phyloP scores from a whole-genome alignment of 2,797 vertebrate species.

The Megaceryle alcyon region DNA sequence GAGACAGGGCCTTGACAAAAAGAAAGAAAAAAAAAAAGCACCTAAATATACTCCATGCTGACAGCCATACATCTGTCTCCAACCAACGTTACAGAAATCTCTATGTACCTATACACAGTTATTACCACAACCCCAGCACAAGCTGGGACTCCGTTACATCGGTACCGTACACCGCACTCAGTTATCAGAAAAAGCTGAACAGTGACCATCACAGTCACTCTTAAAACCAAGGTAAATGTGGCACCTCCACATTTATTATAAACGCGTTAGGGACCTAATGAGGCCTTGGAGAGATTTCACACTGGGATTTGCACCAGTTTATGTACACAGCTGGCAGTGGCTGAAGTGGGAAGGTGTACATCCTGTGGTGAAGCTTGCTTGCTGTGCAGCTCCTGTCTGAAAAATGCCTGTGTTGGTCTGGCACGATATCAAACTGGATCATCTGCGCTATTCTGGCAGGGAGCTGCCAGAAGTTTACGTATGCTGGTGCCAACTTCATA shows the following conservation, averaged over 20 bases:
- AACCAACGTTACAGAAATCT: background rate
- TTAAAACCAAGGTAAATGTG: background rate
- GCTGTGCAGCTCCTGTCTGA: background rate
- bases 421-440: background rate
- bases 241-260: background rate
- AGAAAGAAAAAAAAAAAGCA: background rate
- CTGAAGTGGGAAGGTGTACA: background rate
- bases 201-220: background rate
- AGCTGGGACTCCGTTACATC: accelerated
- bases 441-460: background rate
- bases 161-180: background rate
- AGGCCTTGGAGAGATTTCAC: background rate
- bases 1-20: background rate
- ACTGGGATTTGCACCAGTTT: background rate
- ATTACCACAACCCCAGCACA: background rate
- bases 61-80: background rate
- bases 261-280: background rate
- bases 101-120: accelerated
- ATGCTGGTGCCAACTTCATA: background rate
- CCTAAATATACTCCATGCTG: background rate
- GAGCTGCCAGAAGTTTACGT: background rate
- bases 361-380: background rate
- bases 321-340: background rate
- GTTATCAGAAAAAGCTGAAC: background rate
- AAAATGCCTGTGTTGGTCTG: background rate